Conservation (phyloP, 2,797 vertebrate genomes). For the Iguana delicatissima region DNA sequence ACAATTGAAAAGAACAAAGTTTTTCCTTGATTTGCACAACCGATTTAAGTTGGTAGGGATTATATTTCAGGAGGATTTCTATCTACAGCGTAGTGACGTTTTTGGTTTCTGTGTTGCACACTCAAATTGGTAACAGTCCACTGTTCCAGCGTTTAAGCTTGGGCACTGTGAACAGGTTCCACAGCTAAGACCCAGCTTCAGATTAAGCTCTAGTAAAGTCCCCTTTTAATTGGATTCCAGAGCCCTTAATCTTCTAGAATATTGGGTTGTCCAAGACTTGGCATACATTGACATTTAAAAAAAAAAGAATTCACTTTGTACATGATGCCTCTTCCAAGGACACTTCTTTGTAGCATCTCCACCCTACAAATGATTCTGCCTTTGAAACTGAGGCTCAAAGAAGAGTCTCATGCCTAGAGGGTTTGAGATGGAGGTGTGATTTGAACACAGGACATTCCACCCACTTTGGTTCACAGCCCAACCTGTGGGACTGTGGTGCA, state of each 20-base stretch:
- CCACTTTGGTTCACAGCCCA: background rate
- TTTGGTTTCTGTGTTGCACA: too few relatives aligned
- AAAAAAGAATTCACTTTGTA: background rate
- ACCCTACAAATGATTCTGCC: background rate
- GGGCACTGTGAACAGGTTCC: conserved; percentile 8
- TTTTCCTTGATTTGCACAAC: background rate
- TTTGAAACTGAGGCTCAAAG: background rate
- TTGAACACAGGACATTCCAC: background rate
- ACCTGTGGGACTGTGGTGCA: background rate
- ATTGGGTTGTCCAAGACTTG: background rate
- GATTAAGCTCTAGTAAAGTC: conserved; percentile 18
- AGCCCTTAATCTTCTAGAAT: conserved; percentile 19
- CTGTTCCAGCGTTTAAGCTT: background rate
- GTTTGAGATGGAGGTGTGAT: background rate
- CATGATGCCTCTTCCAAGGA: too few relatives aligned
- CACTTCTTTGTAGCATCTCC: background rate
- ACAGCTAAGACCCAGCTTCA: conserved; percentile 16
- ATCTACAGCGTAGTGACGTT: background rate
- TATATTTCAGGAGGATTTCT: background rate
- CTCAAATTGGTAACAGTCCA: background rate
- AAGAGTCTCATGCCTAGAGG: background rate
- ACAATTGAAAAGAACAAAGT: background rate
- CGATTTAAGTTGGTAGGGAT: background rate
- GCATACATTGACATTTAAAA: background rate
- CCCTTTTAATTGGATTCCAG: conserved; percentile 26